Conservation (phyloP, 2,888 invertebrate genomes). For the Dicroscelio sp. region DNA sequence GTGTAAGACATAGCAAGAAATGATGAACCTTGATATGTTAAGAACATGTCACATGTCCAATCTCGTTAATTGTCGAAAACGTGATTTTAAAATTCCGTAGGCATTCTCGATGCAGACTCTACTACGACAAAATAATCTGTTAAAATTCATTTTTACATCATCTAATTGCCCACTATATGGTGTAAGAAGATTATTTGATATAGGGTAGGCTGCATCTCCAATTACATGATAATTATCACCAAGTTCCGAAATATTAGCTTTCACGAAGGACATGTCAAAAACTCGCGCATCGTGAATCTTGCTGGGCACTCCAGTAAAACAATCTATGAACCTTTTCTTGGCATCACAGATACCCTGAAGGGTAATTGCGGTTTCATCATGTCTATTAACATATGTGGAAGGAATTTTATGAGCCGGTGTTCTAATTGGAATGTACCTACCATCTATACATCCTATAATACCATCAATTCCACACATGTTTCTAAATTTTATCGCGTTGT, state of each 20-base stretch:
- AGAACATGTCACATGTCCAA: not conserved
- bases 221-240: not conserved
- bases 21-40: constrained; percentile 2
- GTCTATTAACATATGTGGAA: constrained; percentile 24
- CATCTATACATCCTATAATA: constrained; percentile 39
- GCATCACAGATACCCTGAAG: not conserved
- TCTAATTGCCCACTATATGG: not conserved
- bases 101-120: constrained; percentile 10
- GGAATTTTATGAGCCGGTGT: constrained; percentile 30
- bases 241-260: not conserved
- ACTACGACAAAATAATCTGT: not conserved
- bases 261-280: not conserved
- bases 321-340: not conserved
- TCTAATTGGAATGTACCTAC: constrained; percentile 35
- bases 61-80: not conserved
- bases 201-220: constrained; percentile 30
- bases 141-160: not conserved
- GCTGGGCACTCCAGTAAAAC: not conserved
- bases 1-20: not conserved
- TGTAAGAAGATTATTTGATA: not conserved
- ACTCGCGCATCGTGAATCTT: not conserved
- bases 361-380: not conserved
- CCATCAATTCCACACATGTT: constrained; percentile 10
- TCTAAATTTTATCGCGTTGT: not conserved
- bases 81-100: not conserved